Evolutionary conservation across 1,140 invertebrate species (phyloP), one percentile per base, ranked within the genome.

Genomic region (Dermatophagoides farinae): DNA sequence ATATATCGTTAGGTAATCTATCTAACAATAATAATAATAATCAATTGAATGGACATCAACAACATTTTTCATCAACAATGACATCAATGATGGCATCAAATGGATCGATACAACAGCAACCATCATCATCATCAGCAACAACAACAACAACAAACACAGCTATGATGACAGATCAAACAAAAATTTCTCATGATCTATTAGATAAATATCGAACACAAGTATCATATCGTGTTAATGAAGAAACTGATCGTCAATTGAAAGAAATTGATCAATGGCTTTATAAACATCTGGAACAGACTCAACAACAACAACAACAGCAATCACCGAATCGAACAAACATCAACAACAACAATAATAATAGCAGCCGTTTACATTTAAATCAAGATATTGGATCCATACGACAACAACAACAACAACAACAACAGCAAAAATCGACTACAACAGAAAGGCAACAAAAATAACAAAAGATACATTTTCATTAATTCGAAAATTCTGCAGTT

Each of bases 121-220:
- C 23, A 55, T 44, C 31, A 40, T 23, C 5, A 55, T 23, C 38
- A 14, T 14, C 53, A 38, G 2, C 53, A 38, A 18, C 52, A 49
- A 49, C 20, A 22, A 9, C 14, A 49, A 9, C 52, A 54, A 10
- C 10, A 41, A 10, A 16, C 6, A 16, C 10, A n/a, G 14, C 14
- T 25, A 39, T n/a, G 18, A n/a, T 55, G 53, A 55, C 2, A 11
- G 53, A 25, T 12, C 53, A 14, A n/a, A 25, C 53, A n/a, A 25
- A 14, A 39, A 4, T 31, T 31, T 55, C 53, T 12, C 25, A 23
- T 25, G 53, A 55, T 44, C 53, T 55, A 6, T 25, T 55, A 31
- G 53, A 55, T 25, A 38, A 55, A 39, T 55, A 25, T 40, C 53
- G 53, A n/a, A 23, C 53, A n/a, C 53, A 55, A 25, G 53, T 55